A percentile compares a stretch with the other conserved stretches of the same genome.
phyloP scores from a whole-genome alignment of 2,888 invertebrate species.

The Agonopterix heracliana region DNA sequence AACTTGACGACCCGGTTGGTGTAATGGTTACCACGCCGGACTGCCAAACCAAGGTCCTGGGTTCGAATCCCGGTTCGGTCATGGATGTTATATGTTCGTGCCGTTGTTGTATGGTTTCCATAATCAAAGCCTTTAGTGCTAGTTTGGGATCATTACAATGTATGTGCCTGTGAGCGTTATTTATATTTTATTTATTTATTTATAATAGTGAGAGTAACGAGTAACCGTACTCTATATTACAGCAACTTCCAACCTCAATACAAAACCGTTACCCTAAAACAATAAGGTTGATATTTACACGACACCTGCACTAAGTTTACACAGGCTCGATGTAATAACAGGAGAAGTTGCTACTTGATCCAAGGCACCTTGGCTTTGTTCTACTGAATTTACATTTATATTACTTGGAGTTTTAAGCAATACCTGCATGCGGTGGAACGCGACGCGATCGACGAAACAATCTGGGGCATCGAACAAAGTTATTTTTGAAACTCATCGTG shows the following conservation, averaged over 20 bases:
- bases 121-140: no score
- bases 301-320: not conserved
- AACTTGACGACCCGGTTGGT: no score
- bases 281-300: constrained; percentile 4
- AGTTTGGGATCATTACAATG: no score
- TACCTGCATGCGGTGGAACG: constrained; percentile 27
- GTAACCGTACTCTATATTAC: not conserved
- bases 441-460: not conserved
- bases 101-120: no score
- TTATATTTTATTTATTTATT: no score
- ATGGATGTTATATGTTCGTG: no score
- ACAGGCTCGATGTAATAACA: constrained; percentile 22
- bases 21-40: no score
- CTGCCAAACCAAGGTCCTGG: no score
- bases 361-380: constrained; percentile 29
- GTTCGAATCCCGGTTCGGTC: no score
- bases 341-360: constrained; percentile 31
- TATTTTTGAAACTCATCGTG: not conserved
- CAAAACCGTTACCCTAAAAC: not conserved
- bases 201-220: not conserved
- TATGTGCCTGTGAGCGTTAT: no score
- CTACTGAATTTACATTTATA: constrained; percentile 52
- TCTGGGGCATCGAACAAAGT: not conserved
- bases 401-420: constrained; percentile 49
- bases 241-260: not conserved